Evolutionary conservation across 2,888 invertebrate genomes (phyloP).

Genomic region (Epistrophe eligans): DNA sequence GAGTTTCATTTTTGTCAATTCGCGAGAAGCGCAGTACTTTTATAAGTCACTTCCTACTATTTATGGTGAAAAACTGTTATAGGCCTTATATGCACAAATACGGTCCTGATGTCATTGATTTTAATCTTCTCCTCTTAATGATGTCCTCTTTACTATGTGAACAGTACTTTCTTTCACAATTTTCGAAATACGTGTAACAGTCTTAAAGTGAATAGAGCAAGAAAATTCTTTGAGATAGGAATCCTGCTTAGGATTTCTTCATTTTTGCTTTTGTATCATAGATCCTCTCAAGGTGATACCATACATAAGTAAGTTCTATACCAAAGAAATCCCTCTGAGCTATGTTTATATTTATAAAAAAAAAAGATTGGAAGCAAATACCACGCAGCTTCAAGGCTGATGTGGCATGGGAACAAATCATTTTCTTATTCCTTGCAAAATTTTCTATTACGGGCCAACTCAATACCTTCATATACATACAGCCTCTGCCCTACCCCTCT

Average conservation of each 20-base stretch:
- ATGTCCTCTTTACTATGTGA: conserved; percentile 6
- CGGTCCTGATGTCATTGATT: no score
- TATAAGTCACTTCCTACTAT: no score
- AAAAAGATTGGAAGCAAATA: conserved; percentile 21
- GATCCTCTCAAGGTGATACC: conserved; percentile 1
- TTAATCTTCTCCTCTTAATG: no score
- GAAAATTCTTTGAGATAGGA: conserved; percentile 60
- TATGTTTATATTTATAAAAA: background rate
- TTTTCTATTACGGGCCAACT: conserved; percentile 9
- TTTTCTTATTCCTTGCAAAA: background rate
- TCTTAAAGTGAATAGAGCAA: conserved; percentile 39
- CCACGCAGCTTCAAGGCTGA: background rate
- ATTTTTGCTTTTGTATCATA: conserved; percentile 8
- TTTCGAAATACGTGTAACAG: conserved; percentile 37
- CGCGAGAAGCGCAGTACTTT: no score
- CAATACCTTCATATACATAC: conserved; percentile 24
- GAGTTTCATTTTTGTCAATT: no score
- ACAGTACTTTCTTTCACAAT: conserved; percentile 1
- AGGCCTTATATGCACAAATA: no score
- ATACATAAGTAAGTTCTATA: background rate
- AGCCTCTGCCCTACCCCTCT: background rate
- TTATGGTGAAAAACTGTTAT: no score
- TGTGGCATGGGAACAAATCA: background rate
- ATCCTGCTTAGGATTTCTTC: conserved; percentile 25
- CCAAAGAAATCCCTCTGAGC: conserved; percentile 23